A percentile compares a stretch with the other conserved stretches of the same genome.
These are phyloP conservation scores for Drosophila rellima DNA, from an alignment of 2,888 invertebrate species.

Conservation along the genomic window DNA sequence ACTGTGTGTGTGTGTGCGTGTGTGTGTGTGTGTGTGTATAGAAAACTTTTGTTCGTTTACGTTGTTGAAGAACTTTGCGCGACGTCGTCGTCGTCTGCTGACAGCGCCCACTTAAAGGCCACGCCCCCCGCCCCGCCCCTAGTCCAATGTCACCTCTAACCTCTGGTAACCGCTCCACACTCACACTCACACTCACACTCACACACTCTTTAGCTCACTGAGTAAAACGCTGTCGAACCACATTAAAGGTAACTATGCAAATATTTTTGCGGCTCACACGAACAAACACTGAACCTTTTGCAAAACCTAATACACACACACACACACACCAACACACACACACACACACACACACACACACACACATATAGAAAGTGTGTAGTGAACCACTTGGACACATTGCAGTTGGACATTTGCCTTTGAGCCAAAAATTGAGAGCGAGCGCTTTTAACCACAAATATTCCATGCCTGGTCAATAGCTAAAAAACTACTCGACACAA, in stretches of 20 bases:
- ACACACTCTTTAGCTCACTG: slow-evolving; percentile 5
- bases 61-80: slow-evolving; percentile 69
- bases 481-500: slow-evolving; percentile 54
- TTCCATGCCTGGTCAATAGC: slow-evolving; percentile 74
- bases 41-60: slow-evolving; percentile 77
- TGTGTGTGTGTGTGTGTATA: slow-evolving; percentile 42
- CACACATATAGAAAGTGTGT: not conserved
- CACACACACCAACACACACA: slow-evolving; percentile 26
- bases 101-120: slow-evolving; percentile 16
- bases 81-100: slow-evolving; percentile 33
- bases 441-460: slow-evolving; percentile 63
- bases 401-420: slow-evolving; percentile 37
- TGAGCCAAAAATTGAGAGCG: slow-evolving; percentile 30
- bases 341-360: slow-evolving; percentile 1
- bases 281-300: slow-evolving; percentile 69
- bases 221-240: slow-evolving; percentile 75
- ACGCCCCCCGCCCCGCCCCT: not conserved
- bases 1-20: slow-evolving; percentile 18
- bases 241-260: slow-evolving; percentile 85
- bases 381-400: slow-evolving; percentile 2
- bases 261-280: slow-evolving; percentile 83
- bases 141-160: not conserved
- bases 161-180: not conserved
- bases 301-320: too few relatives aligned
- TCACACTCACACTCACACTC: not conserved